Evolutionary conservation across 2,797 vertebrate genomes (phyloP).

Genomic region (Uromys caudimaculatus): DNA sequence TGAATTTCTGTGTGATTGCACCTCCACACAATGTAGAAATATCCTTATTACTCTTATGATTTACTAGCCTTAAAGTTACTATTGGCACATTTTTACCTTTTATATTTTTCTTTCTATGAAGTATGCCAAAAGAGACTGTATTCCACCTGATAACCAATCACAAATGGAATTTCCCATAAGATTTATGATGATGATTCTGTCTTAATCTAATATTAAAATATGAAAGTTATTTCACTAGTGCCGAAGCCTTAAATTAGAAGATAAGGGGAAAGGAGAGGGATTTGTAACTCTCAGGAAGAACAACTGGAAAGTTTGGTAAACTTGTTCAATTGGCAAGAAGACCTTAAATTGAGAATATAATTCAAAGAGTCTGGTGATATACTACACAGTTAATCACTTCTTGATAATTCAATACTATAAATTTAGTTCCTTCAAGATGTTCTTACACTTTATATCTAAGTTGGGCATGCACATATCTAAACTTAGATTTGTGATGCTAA

Average conservation of each 20-base stretch:
- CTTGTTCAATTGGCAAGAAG: background rate
- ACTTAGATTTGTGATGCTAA: background rate
- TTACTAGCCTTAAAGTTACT: background rate
- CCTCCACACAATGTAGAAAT: constrained; percentile 7
- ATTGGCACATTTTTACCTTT: background rate
- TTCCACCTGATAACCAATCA: background rate
- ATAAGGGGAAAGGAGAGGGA: background rate
- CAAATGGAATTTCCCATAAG: background rate
- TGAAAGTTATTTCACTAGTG: background rate
- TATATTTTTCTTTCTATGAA: background rate
- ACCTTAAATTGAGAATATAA: background rate
- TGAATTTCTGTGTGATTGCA: background rate
- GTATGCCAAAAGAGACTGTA: background rate
- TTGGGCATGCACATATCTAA: background rate
- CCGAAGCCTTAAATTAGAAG: background rate
- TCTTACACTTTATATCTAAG: background rate
- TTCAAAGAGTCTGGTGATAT: background rate
- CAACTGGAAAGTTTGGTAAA: background rate
- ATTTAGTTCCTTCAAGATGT: constrained; percentile 19
- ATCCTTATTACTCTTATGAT: background rate
- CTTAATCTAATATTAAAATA: constrained; percentile 31
- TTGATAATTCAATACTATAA: background rate
- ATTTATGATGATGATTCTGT: background rate
- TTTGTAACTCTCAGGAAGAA: background rate
- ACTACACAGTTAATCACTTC: background rate